phyloP scores from a whole-genome alignment of 2,888 invertebrate species.

The Tetrapedia diversipes region DNA sequence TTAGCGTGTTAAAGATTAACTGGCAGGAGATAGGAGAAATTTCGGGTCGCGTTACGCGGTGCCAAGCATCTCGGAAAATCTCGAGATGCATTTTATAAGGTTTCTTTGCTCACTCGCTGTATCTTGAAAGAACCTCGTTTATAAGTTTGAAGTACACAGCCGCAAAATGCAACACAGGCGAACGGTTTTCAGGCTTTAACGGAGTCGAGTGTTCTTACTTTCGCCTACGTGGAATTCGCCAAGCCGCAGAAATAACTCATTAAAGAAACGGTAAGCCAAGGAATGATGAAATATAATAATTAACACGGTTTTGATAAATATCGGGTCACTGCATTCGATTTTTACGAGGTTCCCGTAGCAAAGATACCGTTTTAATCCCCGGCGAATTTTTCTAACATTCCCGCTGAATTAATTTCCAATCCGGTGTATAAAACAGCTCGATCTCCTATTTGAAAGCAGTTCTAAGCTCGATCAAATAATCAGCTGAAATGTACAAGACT shows the following conservation, averaged over 20 bases:
- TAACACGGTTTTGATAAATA: conserved; percentile 32
- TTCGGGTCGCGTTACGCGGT: neutral
- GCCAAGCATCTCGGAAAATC: conserved; percentile 23
- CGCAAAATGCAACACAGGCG: conserved; percentile 58
- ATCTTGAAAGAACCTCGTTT: conserved; percentile 43
- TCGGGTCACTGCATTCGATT: conserved; percentile 18
- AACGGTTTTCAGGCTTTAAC: conserved; percentile 70
- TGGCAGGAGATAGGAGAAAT: conserved; percentile 20
- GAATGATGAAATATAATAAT: conserved; percentile 42
- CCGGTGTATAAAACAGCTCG: neutral
- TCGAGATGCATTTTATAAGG: conserved; percentile 37
- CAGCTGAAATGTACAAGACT: too few relatives aligned
- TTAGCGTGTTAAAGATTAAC: neutral
- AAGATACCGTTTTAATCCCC: neutral
- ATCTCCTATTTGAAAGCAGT: neutral
- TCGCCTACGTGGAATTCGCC: conserved; percentile 51
- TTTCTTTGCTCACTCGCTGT: conserved; percentile 37
- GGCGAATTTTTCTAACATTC: neutral
- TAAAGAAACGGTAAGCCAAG: conserved; percentile 33
- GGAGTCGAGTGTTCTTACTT: conserved; percentile 75
- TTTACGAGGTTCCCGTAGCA: neutral
- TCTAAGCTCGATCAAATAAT: neutral
- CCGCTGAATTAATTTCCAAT: neutral
- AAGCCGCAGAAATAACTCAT: conserved; percentile 38
- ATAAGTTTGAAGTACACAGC: conserved; percentile 49